Base-by-base conservation (phyloP, 2,888 invertebrate genomes). In the Bombylius major region DNA sequence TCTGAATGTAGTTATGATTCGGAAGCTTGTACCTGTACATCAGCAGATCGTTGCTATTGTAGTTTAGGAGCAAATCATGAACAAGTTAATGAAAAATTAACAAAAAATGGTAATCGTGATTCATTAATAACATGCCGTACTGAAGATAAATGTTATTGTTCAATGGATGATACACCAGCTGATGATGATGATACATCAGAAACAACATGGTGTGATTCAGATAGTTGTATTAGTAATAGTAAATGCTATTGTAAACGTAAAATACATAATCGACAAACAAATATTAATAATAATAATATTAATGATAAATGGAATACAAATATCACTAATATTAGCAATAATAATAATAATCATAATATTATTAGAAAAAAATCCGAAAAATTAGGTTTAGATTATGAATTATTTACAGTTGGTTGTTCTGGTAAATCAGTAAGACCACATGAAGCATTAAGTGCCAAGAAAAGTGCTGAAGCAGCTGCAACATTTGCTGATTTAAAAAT, bases 1-100 rank as follows among this genome's bases (percentile, higher is more conserved):
- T 90, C 90, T 47, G 92, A 92, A 71, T 92, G 92, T 68, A 83
- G 84, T 61, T 86, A 84, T 67, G 90, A 91, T 66, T 89, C 89
- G 4, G 90, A 90, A 64, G 86, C 88, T 13, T 90, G 90, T 66
- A 83, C 83, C 12, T 86, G 86, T 64, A 77, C 78, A 33, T 82
- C 83, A 0, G 83, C 87, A 0, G 90, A 91, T 68, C 84, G 89
- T 64, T 92, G 92, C 66, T 92, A 92, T 66, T 92, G 92, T 67
- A 89, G 89, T 4, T 66, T 88, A 57, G 83, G 82, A 32, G 77
- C 77, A 5, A 79, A 78, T 58, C 77, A 75, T 59, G 76, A 78
- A 54, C 62, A 62, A 51, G 55, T 65, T 11, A 61, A 61, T 47
- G 62, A 62, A 13, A 63, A 64, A 58, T 39, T 64, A 53, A 11